These are phyloP conservation scores for Nasua narica DNA, from an alignment of 2,797 vertebrate species.

Conservation along the genomic window DNA sequence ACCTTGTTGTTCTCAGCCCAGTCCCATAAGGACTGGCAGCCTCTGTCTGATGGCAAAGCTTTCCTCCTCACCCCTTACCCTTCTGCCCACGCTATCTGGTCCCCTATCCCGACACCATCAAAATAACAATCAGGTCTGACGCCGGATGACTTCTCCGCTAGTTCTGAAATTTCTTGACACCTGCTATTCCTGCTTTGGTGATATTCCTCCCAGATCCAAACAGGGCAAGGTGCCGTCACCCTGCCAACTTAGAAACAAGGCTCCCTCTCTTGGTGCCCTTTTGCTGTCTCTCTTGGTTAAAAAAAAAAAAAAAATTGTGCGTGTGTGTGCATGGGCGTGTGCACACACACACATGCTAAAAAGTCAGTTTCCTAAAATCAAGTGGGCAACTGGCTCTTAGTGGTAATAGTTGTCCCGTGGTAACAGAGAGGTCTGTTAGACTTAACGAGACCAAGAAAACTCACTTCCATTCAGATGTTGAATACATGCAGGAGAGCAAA, in stretches of 20 bases:
- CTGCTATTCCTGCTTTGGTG: constrained; percentile 24
- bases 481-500: constrained; percentile 76
- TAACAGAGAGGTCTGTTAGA: constrained; percentile 64
- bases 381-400: constrained; percentile 20
- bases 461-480: constrained; percentile 32
- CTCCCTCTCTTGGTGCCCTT: constrained; percentile 27
- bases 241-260: constrained; percentile 34
- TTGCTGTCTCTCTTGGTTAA: constrained; percentile 30
- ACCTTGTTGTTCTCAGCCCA: constrained; percentile 92
- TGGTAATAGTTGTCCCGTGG: constrained; percentile 14
- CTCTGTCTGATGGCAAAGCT: constrained; percentile 89
- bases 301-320: neutral
- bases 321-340: no score
- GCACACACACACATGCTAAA: neutral
- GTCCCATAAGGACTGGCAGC: constrained; percentile 88
- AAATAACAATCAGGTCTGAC: constrained; percentile 71
- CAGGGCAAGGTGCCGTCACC: neutral
- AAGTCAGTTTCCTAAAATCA: constrained; percentile 34
- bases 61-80: constrained; percentile 82
- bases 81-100: constrained; percentile 78
- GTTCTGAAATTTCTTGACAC: constrained; percentile 61
- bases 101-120: constrained; percentile 80
- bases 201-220: constrained; percentile 12
- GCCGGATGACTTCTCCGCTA: constrained; percentile 70
- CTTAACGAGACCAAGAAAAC: constrained; percentile 70